Evolutionary conservation across 2,888 invertebrate species (phyloP).

Genomic region (Caenorhabditis sp.): DNA sequence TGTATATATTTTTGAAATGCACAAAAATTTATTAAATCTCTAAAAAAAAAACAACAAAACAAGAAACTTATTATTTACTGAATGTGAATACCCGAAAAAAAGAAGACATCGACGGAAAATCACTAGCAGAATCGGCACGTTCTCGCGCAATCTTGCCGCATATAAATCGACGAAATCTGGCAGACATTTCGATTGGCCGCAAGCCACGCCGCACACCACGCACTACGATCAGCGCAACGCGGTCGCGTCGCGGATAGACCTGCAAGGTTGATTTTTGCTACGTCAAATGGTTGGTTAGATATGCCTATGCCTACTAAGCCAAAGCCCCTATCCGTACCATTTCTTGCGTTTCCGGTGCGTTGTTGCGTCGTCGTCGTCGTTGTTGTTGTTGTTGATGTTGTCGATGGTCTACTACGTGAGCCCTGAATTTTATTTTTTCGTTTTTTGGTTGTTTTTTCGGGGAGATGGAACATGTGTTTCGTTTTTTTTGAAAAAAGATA

Average conservation of each 20-base stretch:
- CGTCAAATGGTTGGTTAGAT: too few species aligned
- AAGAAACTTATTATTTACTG: background rate
- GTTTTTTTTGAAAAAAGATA: background rate
- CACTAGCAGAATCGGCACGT: conserved; percentile 62
- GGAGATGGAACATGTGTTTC: background rate
- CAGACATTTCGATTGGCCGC: conserved; percentile 57
- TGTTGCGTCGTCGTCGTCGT: too few species aligned
- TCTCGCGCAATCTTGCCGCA: conserved; percentile 66
- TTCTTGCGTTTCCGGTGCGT: conserved; percentile 12
- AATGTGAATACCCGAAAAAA: background rate
- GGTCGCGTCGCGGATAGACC: background rate
- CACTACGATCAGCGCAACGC: conserved; percentile 45
- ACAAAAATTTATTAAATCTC: background rate
- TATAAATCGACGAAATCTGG: conserved; percentile 66
- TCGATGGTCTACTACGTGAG: conserved; percentile 27
- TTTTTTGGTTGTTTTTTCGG: background rate
- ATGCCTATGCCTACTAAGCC: too few species aligned
- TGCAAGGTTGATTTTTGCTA: background rate
- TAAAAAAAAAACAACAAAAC: background rate
- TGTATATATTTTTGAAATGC: too few species aligned
- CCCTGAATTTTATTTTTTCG: background rate
- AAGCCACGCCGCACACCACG: conserved; percentile 67
- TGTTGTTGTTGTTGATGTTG: conserved; percentile 17
- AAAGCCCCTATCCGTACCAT: conserved; percentile 11
- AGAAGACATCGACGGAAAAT: conserved; percentile 5